phyloP scores from a whole-genome alignment of 2,888 invertebrate species.

The Meta bourneti region DNA sequence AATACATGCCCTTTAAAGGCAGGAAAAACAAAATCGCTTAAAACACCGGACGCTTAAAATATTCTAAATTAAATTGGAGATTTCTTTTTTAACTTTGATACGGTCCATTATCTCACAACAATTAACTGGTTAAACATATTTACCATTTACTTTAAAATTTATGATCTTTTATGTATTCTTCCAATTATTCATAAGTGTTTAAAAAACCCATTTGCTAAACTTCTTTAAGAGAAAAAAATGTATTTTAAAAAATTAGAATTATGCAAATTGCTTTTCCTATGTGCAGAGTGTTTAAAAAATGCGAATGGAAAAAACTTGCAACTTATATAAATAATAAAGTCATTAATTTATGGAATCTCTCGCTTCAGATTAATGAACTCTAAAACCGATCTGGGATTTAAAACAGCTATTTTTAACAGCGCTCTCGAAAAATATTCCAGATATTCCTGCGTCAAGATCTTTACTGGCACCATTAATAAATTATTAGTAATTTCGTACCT shows the following conservation, averaged over 20 bases:
- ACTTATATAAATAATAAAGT: neutral
- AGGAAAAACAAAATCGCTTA: too few species aligned
- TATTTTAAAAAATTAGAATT: neutral
- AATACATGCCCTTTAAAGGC: too few species aligned
- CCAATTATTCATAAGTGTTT: neutral
- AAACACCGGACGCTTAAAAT: neutral
- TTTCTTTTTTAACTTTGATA: neutral
- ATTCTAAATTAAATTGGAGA: neutral
- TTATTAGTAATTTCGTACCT: conserved; percentile 45
- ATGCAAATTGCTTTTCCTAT: neutral
- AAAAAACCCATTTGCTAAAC: neutral
- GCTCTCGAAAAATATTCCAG: neutral
- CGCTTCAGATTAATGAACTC: conserved; percentile 4
- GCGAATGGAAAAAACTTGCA: neutral
- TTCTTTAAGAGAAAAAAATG: neutral
- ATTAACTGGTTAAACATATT: neutral
- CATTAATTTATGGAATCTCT: neutral
- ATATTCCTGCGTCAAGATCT: neutral
- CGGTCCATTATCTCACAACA: neutral
- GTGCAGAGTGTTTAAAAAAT: neutral
- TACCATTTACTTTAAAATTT: neutral
- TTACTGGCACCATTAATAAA: conserved; percentile 28
- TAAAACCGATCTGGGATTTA: neutral
- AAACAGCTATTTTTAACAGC: neutral
- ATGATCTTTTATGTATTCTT: neutral